Percentiles rank a stretch among this genome's conserved stretches.
These are phyloP conservation scores for Apodemus speciosus DNA, from an alignment of 2,113 vertebrate species.

Conservation along the genomic window DNA sequence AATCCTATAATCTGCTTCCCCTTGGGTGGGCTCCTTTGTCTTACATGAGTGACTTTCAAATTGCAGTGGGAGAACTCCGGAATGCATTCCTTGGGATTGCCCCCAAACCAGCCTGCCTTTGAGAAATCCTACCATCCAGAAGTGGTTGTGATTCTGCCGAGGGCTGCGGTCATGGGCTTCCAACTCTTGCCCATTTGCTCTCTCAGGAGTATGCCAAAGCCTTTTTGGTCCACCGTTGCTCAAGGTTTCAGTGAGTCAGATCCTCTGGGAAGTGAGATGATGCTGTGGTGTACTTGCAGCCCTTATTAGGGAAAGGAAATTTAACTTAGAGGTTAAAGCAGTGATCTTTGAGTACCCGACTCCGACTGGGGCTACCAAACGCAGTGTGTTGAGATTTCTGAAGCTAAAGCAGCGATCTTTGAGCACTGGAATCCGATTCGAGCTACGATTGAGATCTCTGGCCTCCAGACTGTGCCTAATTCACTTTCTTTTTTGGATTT, in stretches of 20 bases:
- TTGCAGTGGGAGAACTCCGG: conserved; percentile 14
- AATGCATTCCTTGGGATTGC: background rate
- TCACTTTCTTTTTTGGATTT: background rate
- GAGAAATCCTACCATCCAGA: conserved; percentile 16
- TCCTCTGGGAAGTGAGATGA: background rate
- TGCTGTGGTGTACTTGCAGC: background rate
- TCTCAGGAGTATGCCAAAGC: background rate
- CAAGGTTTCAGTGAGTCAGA: background rate
- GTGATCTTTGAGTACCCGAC: accelerated
- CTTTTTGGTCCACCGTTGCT: background rate
- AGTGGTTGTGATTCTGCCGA: background rate
- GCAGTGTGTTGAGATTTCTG: background rate
- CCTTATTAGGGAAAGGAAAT: background rate
- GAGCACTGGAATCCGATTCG: no score
- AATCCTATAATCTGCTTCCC: background rate
- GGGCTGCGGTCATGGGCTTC: background rate
- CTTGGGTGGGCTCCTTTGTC: conserved; percentile 62
- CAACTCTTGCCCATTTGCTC: background rate
- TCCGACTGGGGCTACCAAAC: background rate
- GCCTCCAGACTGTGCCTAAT: background rate
- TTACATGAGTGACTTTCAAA: conserved; percentile 35
- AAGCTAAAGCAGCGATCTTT: no score
- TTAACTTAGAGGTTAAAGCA: background rate
- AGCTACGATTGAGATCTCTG: no score
- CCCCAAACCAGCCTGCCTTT: conserved; percentile 55